Percentiles rank a stretch among this genome's conserved stretches.
Evolutionary conservation across 2,113 vertebrate genomes (phyloP).

Genomic region (Trinectes maculatus): DNA sequence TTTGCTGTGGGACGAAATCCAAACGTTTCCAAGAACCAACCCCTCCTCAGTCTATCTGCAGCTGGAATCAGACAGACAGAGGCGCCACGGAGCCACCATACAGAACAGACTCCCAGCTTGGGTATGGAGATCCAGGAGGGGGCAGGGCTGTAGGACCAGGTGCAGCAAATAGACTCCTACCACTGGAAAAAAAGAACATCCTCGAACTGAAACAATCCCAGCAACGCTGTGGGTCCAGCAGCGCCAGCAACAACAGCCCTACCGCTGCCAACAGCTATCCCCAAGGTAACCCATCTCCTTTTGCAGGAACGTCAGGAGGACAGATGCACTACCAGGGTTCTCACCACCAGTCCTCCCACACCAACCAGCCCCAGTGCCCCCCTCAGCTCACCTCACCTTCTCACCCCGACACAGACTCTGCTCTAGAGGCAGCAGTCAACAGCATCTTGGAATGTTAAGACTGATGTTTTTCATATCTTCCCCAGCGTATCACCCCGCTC

Average conservation of each 20-base stretch:
- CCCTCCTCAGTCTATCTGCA: conserved; percentile 37
- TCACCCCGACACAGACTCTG: conserved; percentile 91
- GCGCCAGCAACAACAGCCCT: conserved; percentile 44
- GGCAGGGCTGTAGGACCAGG: conserved; percentile 71
- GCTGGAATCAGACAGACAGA: conserved; percentile 42
- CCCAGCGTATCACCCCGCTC: conserved; percentile 1
- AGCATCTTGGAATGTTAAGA: conserved; percentile 98
- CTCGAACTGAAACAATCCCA: conserved; percentile 88
- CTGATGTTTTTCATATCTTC: conserved; percentile 25
- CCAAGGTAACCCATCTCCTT: conserved; percentile 59
- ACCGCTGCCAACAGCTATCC: conserved; percentile 52
- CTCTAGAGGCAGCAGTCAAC: conserved; percentile 99
- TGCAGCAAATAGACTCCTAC: conserved; percentile 63
- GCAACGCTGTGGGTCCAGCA: conserved; percentile 76
- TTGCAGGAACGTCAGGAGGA: conserved; percentile 42
- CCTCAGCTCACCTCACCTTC: conserved; percentile 85
- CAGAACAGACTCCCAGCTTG: conserved; percentile 80
- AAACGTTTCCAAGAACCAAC: conserved; percentile 66
- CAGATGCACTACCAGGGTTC: conserved; percentile 55
- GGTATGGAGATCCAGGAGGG: conserved; percentile 75
- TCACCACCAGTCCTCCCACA: conserved; percentile 50
- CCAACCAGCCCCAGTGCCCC: conserved; percentile 72
- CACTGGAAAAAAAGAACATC: conserved; percentile 86
- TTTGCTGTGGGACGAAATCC: conserved; percentile 91
- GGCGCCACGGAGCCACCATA: conserved; percentile 61